phyloP scores from a whole-genome alignment of 2,113 vertebrate species.

The Corythoichthys haematopterus region DNA sequence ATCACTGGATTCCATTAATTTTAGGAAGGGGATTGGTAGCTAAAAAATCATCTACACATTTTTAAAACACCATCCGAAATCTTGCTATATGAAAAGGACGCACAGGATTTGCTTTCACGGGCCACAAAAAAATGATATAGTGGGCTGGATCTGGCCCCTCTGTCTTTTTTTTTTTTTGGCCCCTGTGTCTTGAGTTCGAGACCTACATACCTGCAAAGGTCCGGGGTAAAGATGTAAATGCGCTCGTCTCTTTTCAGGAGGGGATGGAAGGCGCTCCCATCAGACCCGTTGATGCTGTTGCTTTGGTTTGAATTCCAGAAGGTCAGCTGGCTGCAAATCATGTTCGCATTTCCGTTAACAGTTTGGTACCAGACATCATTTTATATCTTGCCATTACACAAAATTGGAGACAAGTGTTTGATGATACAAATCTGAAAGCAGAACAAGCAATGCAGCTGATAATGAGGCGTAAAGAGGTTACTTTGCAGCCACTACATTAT shows the following conservation, averaged over 20 bases:
- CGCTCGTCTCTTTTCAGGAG: constrained; percentile 80
- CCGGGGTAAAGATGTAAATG: constrained; percentile 84
- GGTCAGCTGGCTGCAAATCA: constrained; percentile 61
- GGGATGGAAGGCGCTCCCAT: constrained; percentile 89
- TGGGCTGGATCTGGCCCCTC: no score
- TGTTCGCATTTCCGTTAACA: neutral
- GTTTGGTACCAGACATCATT: neutral
- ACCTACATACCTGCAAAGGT: constrained; percentile 87
- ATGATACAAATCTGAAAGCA: constrained; percentile 35
- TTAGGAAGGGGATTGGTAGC: no score
- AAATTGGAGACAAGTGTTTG: constrained; percentile 17
- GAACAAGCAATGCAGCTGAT: constrained; percentile 2
- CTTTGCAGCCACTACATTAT: neutral
- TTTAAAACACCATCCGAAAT: no score
- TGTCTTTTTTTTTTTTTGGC: no score
- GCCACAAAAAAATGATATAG: no score
- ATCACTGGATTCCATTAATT: no score
- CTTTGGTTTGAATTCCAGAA: constrained; percentile 82
- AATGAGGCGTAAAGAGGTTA: constrained; percentile 10
- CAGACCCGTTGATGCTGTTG: constrained; percentile 93
- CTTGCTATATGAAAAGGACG: no score
- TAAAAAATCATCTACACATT: no score
- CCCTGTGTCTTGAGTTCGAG: neutral
- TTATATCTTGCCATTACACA: constrained; percentile 11
- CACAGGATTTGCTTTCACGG: no score